Conservation (phyloP, 2,113 vertebrate species). For the Gadus chalcogrammus region DNA sequence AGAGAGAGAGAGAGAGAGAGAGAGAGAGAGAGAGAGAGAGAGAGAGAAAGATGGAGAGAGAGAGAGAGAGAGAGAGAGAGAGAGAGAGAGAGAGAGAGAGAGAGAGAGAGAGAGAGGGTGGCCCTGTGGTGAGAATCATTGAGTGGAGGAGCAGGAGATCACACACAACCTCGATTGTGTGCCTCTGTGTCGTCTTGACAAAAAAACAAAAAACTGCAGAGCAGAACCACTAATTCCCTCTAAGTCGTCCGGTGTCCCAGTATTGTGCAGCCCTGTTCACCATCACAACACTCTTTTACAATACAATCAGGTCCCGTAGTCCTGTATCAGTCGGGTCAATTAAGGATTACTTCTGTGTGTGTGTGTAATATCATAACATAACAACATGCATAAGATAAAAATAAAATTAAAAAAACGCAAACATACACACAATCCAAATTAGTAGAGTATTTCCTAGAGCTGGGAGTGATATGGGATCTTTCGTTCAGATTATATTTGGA, state of each 20-base stretch:
- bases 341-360: too few species aligned
- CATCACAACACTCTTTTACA: too few species aligned
- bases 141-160: slow-evolving; percentile 39
- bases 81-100: background rate
- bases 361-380: too few species aligned
- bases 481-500: too few species aligned
- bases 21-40: background rate
- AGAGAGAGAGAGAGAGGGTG: background rate
- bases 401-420: too few species aligned
- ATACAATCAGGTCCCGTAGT: too few species aligned
- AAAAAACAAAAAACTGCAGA: background rate
- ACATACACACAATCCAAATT: too few species aligned
- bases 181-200: slow-evolving; percentile 25
- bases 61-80: background rate
- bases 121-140: slow-evolving; percentile 53
- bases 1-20: background rate
- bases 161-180: slow-evolving; percentile 24
- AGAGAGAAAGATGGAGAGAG: background rate
- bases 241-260: background rate
- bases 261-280: background rate
- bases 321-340: too few species aligned
- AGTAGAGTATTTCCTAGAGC: too few species aligned
- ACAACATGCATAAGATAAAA: too few species aligned
- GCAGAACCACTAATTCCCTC: background rate
- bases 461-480: too few species aligned